phyloP scores from a whole-genome alignment of 2,888 invertebrate species.

The Aphrophora alni region DNA sequence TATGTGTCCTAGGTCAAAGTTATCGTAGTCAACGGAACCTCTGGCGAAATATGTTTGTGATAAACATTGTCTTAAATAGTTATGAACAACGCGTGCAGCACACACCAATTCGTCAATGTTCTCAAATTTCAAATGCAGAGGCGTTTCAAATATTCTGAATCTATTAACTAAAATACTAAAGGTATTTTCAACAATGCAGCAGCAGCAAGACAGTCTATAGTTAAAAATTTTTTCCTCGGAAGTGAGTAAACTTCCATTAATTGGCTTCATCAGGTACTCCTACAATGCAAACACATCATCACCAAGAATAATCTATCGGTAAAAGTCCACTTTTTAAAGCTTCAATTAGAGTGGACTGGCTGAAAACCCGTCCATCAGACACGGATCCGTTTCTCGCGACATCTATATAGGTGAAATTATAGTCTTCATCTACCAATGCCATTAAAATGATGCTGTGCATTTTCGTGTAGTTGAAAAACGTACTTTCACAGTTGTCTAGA shows the following conservation, averaged over 20 bases:
- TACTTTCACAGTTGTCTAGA: background rate
- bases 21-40: background rate
- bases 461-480: background rate
- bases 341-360: background rate
- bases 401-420: background rate
- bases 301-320: background rate
- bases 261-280: background rate
- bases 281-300: background rate
- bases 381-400: background rate
- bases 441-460: background rate
- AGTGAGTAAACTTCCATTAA: background rate
- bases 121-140: background rate
- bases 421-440: background rate
- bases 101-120: background rate
- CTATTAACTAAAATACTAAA: background rate
- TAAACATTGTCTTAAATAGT: background rate
- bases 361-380: background rate
- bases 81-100: background rate
- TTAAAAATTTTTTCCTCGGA: background rate
- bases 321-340: background rate
- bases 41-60: background rate
- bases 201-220: background rate
- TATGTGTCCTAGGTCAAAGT: background rate
- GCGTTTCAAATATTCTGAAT: background rate
- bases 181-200: background rate